These are phyloP conservation scores for Phalera bucephala DNA, from an alignment of 2,888 invertebrate species.

Conservation along the genomic window DNA sequence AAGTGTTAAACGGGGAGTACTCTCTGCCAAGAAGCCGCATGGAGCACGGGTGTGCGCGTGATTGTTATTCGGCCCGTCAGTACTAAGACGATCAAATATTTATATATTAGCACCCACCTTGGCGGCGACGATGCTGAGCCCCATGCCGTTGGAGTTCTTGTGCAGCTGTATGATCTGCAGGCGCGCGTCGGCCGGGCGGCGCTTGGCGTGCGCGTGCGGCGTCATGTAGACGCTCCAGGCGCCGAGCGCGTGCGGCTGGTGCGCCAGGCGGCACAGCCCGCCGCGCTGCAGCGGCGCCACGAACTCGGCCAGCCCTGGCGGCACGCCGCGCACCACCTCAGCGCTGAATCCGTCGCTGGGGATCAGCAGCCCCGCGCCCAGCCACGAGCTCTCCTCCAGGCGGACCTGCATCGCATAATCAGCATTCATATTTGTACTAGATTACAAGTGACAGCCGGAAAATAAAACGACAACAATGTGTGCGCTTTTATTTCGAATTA, in stretches of 20 bases:
- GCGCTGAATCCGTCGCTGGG: conserved; percentile 99
- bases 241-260: conserved; percentile 95
- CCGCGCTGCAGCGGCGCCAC: conserved; percentile 91
- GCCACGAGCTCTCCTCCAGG: conserved; percentile 95
- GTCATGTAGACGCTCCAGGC: conserved; percentile 97
- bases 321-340: conserved; percentile 97
- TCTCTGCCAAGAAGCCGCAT: too few species aligned
- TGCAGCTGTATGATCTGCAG: conserved; percentile 94
- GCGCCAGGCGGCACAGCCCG: conserved; percentile 94
- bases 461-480: too few species aligned
- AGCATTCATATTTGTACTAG: too few species aligned
- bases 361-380: conserved; percentile 94
- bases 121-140: conserved; percentile 98
- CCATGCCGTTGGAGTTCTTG: conserved; percentile 98
- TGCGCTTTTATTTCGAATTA: too few species aligned
- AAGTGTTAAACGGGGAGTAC: too few species aligned
- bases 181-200: conserved; percentile 48
- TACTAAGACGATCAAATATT: background rate
- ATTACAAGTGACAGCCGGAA: too few species aligned
- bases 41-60: too few species aligned
- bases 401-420: conserved; percentile 85
- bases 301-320: conserved; percentile 95
- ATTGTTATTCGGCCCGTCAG: too few species aligned
- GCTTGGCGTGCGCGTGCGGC: conserved; percentile 81
- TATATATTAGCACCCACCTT: conserved; percentile 88